Base-by-base conservation (phyloP, 2,797 vertebrate genomes). In the Myoxocephalus aenaeus region DNA sequence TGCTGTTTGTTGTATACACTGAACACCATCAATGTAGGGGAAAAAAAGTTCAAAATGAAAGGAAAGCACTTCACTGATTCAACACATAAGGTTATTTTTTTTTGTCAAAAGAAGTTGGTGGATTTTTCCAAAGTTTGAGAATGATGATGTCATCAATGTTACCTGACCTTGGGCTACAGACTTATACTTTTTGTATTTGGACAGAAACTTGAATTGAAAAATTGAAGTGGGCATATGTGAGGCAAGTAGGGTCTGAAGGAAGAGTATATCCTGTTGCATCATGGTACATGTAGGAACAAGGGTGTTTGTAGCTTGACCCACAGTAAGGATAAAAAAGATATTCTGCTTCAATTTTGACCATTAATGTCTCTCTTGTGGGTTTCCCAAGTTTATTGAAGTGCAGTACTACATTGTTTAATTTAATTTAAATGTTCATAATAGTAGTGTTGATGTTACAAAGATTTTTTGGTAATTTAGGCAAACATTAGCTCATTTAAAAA, bases 401-500 rank as follows among this genome's bases (percentile, higher is more conserved):
- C 15, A 40, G 20, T 5, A 3, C n/a, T 58, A 40, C 27, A 65
- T 27, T 63, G 25, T 20, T 44, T 25, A 12, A 70, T 17, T 25
- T 38, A 14, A 38, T 77, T 74, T 53, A 70, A 68, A 56, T 58
- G 50, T 51, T 62, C 11, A 9, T n/a, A 13, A 25, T 68, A 57
- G 14, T 7, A 73, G 7, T 46, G 17, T 56, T 9, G 34, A 51
- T 68, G 22, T 25, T 38, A 22, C 13, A 2, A 18, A 22, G 7
- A 70, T 32, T 57, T 63, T 13, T 61, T 32, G 9, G 17, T 44
- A 7, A 65, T 40, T 14, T 13, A 56, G 42, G 3, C 51, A 50
- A 36, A 63, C 27, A 29, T 75, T 62, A 46, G 81, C 34, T 65
- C 18, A 77, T 69, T 75, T 68, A 65, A 73, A 84, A 76, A 57